Evolutionary conservation across 1,140 invertebrate genomes (phyloP), one percentile per base, ranked within the genome.

Genomic region (Pentalonia nigronervosa): DNA sequence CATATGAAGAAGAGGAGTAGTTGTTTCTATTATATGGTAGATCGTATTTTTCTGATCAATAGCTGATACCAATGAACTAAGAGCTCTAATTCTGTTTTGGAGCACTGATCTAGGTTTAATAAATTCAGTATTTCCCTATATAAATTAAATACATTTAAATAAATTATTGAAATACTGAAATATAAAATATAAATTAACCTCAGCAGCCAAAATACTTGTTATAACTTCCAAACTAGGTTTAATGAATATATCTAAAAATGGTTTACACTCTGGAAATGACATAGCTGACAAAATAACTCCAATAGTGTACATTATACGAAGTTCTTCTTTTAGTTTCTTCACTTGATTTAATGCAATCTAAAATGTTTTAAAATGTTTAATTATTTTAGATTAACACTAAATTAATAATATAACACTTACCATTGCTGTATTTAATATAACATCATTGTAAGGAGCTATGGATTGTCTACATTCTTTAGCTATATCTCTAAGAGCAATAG

Each of bases 401-500:
- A 20, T 3, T 86, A 11, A 76, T 50, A 34, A 83, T 48, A 91
- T 25, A 89, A 53, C 34, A n/a, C 81, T 67, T 94, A 96, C 96
- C 95, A 97, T 96, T 94, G 96, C 96, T 36, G 97, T 96, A 81
- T 96, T 95, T 2, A 98, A 95, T 87, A 98, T 96, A 93, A 97
- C 96, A 91, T 96, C 96, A 0, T 97, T 97, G 94, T 97, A 97
- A 0, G 97, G 97, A 84, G 96, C 96, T 45, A 99, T 95, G 94
- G 97, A 96, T 11, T 96, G 95, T 93, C 96, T 96, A 95, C 98
- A 98, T 95, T 98, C 98, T 36, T 97, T 95, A 7, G 97, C 97
- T 45, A 99, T 96, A 94, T 98, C 98, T 94, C 98, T 98, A 1
- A 99, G 95, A 7, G 98, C 98, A 95, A 98, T 96, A 23, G 98